Percentiles rank a stretch among this genome's conserved stretches.
These are phyloP conservation scores for Dinomys branickii DNA, from an alignment of 2,113 vertebrate genomes.

Conservation along the genomic window DNA sequence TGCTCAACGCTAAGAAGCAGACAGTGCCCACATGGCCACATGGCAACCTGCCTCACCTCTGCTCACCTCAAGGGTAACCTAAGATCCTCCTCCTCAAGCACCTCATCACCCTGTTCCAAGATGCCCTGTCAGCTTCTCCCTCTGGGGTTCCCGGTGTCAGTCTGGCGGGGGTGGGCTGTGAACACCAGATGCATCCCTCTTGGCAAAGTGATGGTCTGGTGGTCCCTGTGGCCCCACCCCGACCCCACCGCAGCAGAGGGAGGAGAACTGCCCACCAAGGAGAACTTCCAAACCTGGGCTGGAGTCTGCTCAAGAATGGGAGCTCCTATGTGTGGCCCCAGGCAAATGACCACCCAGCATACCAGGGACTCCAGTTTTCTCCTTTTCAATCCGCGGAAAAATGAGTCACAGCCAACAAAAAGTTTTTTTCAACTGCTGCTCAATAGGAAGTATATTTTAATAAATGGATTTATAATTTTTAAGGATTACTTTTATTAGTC, in stretches of 20 bases:
- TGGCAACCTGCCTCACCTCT: neutral
- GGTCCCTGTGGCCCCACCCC: neutral
- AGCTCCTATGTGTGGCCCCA: neutral
- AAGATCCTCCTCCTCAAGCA: neutral
- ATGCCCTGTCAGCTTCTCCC: neutral
- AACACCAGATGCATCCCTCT: neutral
- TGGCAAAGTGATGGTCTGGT: neutral
- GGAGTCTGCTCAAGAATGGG: neutral
- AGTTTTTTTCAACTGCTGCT: constrained; percentile 31
- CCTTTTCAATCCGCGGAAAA: constrained; percentile 31
- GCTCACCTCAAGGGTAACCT: neutral
- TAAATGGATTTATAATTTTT: constrained; percentile 77
- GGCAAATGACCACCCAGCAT: neutral
- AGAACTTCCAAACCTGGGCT: neutral
- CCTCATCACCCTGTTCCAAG: neutral
- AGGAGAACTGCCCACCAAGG: neutral
- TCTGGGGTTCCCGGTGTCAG: neutral
- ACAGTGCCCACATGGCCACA: no score
- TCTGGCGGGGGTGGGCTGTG: constrained; percentile 7
- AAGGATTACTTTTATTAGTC: constrained; percentile 71
- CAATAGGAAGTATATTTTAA: constrained; percentile 70
- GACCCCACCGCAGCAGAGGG: neutral
- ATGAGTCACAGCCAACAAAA: constrained; percentile 28
- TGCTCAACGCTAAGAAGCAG: neutral
- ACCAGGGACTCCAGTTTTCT: neutral